Percentiles rank a stretch among this genome's conserved stretches.
phyloP scores from a whole-genome alignment of 2,888 invertebrate genomes.

The Volucella zonaria region DNA sequence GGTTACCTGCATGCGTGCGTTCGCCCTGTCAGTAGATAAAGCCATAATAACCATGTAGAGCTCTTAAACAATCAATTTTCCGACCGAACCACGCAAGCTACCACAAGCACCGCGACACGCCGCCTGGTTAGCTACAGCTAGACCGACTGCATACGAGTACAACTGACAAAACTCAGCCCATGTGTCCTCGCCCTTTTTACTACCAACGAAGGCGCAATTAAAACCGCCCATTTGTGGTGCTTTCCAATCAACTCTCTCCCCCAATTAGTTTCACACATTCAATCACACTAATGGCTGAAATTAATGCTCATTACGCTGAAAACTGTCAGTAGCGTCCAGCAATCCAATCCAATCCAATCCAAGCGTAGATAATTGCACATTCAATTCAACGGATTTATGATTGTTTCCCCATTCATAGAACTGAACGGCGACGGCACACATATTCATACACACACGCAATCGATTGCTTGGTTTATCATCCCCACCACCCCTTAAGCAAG shows the following conservation, averaged over 20 bases:
- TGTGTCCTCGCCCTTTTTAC: background rate
- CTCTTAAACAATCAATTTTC: too few species aligned
- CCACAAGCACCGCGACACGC: too few species aligned
- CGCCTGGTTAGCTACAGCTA: background rate
- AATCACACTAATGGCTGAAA: conserved; percentile 61
- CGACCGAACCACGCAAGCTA: too few species aligned
- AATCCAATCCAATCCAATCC: conserved; percentile 48
- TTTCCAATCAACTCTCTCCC: conserved; percentile 61
- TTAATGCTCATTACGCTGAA: conserved; percentile 68
- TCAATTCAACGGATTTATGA: conserved; percentile 59
- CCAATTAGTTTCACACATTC: conserved; percentile 67
- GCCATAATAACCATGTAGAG: too few species aligned
- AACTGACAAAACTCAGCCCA: background rate
- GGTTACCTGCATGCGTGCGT: too few species aligned
- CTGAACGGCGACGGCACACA: background rate
- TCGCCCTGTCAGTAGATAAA: too few species aligned
- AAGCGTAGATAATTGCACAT: conserved; percentile 61
- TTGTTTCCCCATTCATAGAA: conserved; percentile 30
- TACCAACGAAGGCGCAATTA: conserved; percentile 43
- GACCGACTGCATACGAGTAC: background rate
- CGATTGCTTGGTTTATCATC: conserved; percentile 12
- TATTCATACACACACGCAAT: background rate
- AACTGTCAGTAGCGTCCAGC: conserved; percentile 27
- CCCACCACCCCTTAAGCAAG: background rate
- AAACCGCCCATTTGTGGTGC: conserved; percentile 42